Conservation (phyloP, 2,113 vertebrate genomes). For the Nycticryphes semicollaris region DNA sequence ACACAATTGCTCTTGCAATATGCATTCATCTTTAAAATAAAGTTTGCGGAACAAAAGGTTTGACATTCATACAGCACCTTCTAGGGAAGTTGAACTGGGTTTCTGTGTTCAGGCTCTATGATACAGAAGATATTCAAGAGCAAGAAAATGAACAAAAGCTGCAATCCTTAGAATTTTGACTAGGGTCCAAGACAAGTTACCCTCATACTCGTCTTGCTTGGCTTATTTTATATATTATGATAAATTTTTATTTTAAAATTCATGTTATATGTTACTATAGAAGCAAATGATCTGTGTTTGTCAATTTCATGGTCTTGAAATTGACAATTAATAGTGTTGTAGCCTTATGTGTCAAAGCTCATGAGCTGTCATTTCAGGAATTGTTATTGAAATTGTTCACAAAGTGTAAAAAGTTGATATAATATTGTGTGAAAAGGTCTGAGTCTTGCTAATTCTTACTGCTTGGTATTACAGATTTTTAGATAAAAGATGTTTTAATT, state of each 20-base stretch:
- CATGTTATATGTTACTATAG: neutral
- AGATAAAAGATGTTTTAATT: neutral
- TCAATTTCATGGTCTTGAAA: slow-evolving; percentile 56
- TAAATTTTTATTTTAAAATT: neutral
- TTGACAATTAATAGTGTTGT: slow-evolving; percentile 20
- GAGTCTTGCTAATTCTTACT: neutral
- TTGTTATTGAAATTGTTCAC: neutral
- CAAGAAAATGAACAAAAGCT: neutral
- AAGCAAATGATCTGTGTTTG: slow-evolving; percentile 17
- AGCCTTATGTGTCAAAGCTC: neutral
- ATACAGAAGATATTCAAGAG: neutral
- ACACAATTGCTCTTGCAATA: neutral
- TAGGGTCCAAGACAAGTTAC: neutral
- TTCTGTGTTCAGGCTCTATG: neutral
- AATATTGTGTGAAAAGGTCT: neutral
- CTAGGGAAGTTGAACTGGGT: neutral
- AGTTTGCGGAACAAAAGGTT: neutral
- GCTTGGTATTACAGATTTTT: neutral
- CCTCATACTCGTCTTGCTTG: neutral
- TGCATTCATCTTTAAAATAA: neutral
- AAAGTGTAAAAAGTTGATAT: neutral
- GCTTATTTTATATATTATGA: neutral
- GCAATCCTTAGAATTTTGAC: neutral
- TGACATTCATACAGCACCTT: neutral
- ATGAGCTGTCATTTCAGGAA: neutral